Percentiles rank a stretch among this genome's conserved stretches.
Evolutionary conservation across 2,113 vertebrate species (phyloP).

Genomic region (Embiotoca jacksoni): DNA sequence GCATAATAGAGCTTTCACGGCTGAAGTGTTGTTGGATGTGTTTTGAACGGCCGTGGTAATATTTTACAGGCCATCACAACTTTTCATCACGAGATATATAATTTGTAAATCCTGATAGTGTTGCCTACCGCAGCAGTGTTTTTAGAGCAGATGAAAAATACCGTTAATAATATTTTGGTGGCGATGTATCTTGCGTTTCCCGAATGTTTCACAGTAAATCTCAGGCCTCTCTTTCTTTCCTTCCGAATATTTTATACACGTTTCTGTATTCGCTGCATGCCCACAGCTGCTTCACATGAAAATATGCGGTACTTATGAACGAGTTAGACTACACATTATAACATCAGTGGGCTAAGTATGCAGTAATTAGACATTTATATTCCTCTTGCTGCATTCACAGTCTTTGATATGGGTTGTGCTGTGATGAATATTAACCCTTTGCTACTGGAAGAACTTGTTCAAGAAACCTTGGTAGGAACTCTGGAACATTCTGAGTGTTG

Average conservation of each 20-base stretch:
- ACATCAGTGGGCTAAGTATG: conserved; percentile 5
- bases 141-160: conserved; percentile 27
- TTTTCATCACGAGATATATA: conserved; percentile 24
- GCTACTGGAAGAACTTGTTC: not conserved
- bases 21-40: conserved; percentile 43
- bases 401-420: conserved; percentile 2
- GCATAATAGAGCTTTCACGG: conserved; percentile 43
- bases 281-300: conserved; percentile 2
- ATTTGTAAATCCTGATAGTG: conserved; percentile 29
- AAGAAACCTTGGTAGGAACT: not conserved
- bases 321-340: not conserved
- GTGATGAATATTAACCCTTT: not conserved
- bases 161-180: conserved; percentile 23
- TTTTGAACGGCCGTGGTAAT: conserved; percentile 39
- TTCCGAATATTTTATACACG: not conserved
- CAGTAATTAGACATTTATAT: conserved; percentile 10
- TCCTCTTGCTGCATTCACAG: not conserved
- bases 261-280: conserved; percentile 10
- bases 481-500: not conserved
- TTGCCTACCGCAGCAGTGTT: conserved; percentile 16
- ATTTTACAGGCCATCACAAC: conserved; percentile 49
- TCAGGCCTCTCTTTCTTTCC: not conserved
- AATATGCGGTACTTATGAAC: not conserved
- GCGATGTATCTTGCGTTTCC: conserved; percentile 10
- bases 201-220: conserved; percentile 7